Conservation (phyloP, 2,113 vertebrate species). For the Pitta sordida region DNA sequence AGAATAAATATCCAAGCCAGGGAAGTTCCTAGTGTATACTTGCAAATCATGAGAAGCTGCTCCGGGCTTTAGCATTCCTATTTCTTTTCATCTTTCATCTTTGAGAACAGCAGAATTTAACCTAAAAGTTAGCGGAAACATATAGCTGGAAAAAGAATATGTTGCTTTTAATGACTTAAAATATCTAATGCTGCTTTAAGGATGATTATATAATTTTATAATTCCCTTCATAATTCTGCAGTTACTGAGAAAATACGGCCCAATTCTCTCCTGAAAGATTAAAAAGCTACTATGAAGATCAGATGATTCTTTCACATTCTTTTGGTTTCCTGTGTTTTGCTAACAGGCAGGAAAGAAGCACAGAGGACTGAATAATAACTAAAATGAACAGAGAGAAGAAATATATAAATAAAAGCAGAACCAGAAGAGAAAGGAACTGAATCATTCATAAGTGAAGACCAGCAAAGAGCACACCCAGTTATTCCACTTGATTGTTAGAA, state of each 20-base stretch:
- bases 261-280: neutral
- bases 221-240: neutral
- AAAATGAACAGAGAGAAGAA: neutral
- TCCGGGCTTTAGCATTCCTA: neutral
- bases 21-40: neutral
- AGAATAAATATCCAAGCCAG: neutral
- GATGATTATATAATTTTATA: neutral
- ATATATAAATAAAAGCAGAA: neutral
- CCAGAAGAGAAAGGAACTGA: neutral
- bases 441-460: neutral
- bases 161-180: slow-evolving; percentile 1
- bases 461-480: neutral
- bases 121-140: neutral
- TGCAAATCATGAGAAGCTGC: neutral
- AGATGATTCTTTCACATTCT: neutral
- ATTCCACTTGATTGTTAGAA: neutral
- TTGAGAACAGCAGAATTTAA: neutral
- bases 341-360: neutral
- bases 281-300: neutral
- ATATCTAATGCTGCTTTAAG: neutral
- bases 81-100: neutral
- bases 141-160: neutral
- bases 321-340: neutral
- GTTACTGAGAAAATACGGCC: neutral
- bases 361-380: neutral